These are phyloP conservation scores for Miichthys miiuy DNA, from an alignment of 2,797 vertebrate species.

Conservation along the genomic window DNA sequence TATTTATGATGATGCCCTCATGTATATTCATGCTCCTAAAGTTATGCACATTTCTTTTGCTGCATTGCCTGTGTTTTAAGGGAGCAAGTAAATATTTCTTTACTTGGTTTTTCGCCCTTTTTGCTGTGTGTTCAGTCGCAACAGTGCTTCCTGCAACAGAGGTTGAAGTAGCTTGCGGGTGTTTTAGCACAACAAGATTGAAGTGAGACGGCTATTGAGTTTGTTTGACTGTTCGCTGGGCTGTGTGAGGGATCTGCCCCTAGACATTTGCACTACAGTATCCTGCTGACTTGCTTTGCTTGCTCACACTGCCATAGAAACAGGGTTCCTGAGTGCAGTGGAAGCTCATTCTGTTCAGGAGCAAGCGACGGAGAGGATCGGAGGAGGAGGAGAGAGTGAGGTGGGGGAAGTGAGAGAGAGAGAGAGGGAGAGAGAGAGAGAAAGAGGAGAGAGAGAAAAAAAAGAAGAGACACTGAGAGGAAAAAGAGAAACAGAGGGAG, in stretches of 20 bases:
- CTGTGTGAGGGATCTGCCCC: slow-evolving; percentile 81
- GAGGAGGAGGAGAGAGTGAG: slow-evolving; percentile 45
- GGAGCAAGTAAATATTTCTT: slow-evolving; percentile 36
- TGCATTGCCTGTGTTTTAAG: slow-evolving; percentile 63
- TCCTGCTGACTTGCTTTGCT: slow-evolving; percentile 85
- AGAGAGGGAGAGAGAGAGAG: not conserved
- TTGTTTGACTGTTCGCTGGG: slow-evolving; percentile 68
- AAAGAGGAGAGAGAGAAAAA: not conserved
- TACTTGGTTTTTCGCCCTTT: not conserved
- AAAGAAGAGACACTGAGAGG: slow-evolving; percentile 18
- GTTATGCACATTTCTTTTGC: slow-evolving; percentile 75
- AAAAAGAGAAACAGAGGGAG: slow-evolving; percentile 8
- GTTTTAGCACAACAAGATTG: slow-evolving; percentile 63
- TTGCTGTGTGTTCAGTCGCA: slow-evolving; percentile 11
- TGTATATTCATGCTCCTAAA: slow-evolving; percentile 80
- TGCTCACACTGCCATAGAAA: slow-evolving; percentile 86
- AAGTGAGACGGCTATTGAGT: slow-evolving; percentile 71
- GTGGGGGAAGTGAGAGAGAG: slow-evolving; percentile 2
- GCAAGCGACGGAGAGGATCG: slow-evolving; percentile 80
- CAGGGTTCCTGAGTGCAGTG: slow-evolving; percentile 80
- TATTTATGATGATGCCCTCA: slow-evolving; percentile 80
- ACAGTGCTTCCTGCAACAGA: slow-evolving; percentile 29
- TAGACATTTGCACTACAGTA: slow-evolving; percentile 81
- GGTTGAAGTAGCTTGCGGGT: slow-evolving; percentile 56
- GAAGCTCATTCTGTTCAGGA: slow-evolving; percentile 83